Evolutionary conservation across 35 echinoderm and acorn worm genomes (phyloP).

Genomic region (Apostichopus parvimensis): DNA sequence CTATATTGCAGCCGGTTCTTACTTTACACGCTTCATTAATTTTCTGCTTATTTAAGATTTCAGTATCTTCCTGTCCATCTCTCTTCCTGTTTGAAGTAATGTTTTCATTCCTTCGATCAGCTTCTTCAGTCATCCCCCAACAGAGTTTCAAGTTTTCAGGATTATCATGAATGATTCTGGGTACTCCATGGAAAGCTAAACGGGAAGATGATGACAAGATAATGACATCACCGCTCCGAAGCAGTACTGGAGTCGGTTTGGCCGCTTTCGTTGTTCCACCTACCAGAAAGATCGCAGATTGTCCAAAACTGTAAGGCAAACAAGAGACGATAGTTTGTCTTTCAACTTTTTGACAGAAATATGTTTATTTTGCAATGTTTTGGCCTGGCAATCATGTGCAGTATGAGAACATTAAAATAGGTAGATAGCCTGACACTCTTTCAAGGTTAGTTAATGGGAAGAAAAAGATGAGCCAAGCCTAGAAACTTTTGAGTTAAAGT

Average conservation of each 20-base stretch:
- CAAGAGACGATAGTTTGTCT: neutral
- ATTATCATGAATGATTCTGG: slow-evolving; percentile 69
- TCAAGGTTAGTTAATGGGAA: no score
- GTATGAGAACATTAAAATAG: no score
- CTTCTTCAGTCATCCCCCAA: neutral
- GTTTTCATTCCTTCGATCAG: neutral
- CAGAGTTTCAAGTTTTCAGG: slow-evolving; percentile 36
- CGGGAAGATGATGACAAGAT: slow-evolving; percentile 76
- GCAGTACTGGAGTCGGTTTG: slow-evolving; percentile 71
- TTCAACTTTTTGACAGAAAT: no score
- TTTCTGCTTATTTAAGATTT: neutral
- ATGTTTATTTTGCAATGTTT: no score
- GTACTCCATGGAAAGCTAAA: slow-evolving; percentile 86
- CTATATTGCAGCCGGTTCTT: neutral
- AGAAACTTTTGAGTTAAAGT: no score
- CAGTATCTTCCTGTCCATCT: neutral
- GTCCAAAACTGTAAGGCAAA: slow-evolving; percentile 77
- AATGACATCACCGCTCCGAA: slow-evolving; percentile 93
- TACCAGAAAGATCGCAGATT: slow-evolving; percentile 86
- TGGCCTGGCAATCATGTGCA: no score
- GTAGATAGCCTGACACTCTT: no score
- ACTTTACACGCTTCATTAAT: neutral
- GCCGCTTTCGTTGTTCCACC: slow-evolving; percentile 78
- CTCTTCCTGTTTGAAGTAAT: neutral
- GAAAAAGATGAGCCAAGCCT: no score